Base-by-base conservation (phyloP, 2,888 invertebrate species). In the Hetaerina titia region DNA sequence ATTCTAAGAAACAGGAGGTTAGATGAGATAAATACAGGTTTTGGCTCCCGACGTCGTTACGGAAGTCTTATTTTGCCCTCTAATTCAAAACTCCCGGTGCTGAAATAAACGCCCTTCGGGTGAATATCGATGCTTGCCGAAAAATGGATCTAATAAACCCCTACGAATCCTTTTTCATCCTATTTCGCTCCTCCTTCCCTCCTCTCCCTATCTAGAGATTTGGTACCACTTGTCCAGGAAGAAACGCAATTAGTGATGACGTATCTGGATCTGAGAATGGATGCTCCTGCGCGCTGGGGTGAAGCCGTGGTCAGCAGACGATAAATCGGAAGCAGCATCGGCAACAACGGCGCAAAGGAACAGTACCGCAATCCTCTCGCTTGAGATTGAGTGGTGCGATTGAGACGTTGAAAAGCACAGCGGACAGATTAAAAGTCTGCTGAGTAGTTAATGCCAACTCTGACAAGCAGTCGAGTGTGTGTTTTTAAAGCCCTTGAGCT, bases 371-470 rank as follows among this genome's bases (percentile, higher is more conserved):
- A 90, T 69, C 64, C 90, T 31, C 45, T 92, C 45, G 64, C 45
- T n/a, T 69, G 45, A 92, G 92, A 92, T 92, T 92, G 92, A 92
- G 74, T 56, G 92, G 22, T 15, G 56, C 92, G 92, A 92, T 92
- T 92, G 92, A 69, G 69, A 92, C 63, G 74, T 92, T 74, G 92
- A 92, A 92, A 74, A 56, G 57, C 13, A 56, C 69, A 57, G n/a
- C 92, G 57, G 92, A 92, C 92, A 56, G n/a, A 92, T 92, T 92
- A 92, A 92, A 92, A 74, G 64, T 92, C 92, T 22, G 90, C 90
- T 69, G 92, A 92, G 92, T 92, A 31, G 92, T 74, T 92, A 74
- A 56, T 92, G 92, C 92, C 92, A 92, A 92, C 69, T 74, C 69
- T 92, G 92, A 92, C 90, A 90, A 64, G 64, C 92, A 57, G 25